phyloP scores from a whole-genome alignment of 2,113 vertebrate genomes.

The Callopanchax toddi region DNA sequence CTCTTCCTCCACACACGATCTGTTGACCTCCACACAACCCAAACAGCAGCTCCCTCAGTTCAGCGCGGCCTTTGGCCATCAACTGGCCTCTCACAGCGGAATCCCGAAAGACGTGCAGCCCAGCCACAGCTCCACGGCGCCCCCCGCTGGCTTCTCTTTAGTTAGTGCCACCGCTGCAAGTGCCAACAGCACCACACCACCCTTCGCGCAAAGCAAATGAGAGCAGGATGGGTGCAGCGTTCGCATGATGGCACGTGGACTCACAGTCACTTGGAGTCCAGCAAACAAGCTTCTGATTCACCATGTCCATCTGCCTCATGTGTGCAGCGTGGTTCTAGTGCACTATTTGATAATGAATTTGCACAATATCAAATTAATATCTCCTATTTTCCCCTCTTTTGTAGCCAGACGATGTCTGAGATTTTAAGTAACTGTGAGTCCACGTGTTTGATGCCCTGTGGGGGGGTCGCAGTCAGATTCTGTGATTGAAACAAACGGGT shows the following conservation, averaged over 20 bases:
- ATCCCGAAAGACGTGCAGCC: conserved; percentile 99
- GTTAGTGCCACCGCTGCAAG: conserved; percentile 93
- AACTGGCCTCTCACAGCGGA: conserved; percentile 97
- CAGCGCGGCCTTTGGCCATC: conserved; percentile 97
- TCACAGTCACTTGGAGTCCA: conserved; percentile 45
- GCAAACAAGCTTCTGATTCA: conserved; percentile 29
- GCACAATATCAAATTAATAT: conserved; percentile 60
- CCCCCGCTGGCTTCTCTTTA: conserved; percentile 93
- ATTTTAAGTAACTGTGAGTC: conserved; percentile 57
- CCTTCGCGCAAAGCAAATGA: conserved; percentile 90
- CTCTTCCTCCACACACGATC: conserved; percentile 76
- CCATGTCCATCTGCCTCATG: conserved; percentile 54
- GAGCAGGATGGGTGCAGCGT: conserved; percentile 27
- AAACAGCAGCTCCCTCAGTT: conserved; percentile 99
- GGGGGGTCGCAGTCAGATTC: conserved; percentile 26
- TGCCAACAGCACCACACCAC: conserved; percentile 89
- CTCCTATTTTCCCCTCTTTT: conserved; percentile 28
- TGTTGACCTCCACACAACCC: conserved; percentile 89
- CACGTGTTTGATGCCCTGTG: conserved; percentile 51
- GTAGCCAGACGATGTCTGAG: conserved; percentile 35
- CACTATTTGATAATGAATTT: conserved; percentile 73
- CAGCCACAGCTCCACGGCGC: conserved; percentile 98
- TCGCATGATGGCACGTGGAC: conserved; percentile 32
- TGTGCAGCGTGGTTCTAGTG: conserved; percentile 69
- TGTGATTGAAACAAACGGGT: conserved; percentile 39